Evolutionary conservation across 2,113 vertebrate genomes (phyloP), one percentile per base, ranked within the genome.

Genomic region (Turnix velox): DNA sequence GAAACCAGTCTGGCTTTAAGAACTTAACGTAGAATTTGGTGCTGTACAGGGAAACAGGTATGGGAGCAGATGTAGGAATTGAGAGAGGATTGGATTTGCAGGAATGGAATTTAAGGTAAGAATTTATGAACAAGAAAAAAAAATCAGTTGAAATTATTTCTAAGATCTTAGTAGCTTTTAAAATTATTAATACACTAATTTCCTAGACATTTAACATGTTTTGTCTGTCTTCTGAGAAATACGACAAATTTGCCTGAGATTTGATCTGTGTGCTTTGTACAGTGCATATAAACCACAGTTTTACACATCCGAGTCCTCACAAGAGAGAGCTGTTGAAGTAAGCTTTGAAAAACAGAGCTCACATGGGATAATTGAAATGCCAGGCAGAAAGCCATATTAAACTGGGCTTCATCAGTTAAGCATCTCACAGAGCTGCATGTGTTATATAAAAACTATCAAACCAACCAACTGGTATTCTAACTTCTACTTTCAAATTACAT

Each of bases 361-460:
- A 3, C 28, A 33, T 61, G 35, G 84, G 81, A 84, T 89, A 87
- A 94, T 72, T 82, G 57, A 92, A 94, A 89, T 77, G 74, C 73
- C 84, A 92, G 81, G 88, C 81, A 75, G 82, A 92, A 92, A 96
- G 43, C 69, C 71, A 73, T 94, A 82, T 92, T 94, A 95, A 96
- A 96, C 22, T 27, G 49, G 59, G 72, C 51, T 90, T 88, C 88
- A 28, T 69, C 12, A 3, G 74, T 82, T 89, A 92, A 94, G 66
- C 93, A 63, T 84, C 87, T 92, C 81, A 48, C 65, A 79, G 68
- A 87, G 33, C 54, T 3, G n/a, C 68, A 39, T 58, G n/a, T 66
- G 65, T 52, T 79, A 25, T 93, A 14, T 48, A 68, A 92, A 93
- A 94, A 31, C 40, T 46, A 80, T 28, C 31, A 85, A 90, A 69